Evolutionary conservation across 2,888 invertebrate species (phyloP), one percentile per base, ranked within the genome.

Genomic region (Sabellastarte sp.): DNA sequence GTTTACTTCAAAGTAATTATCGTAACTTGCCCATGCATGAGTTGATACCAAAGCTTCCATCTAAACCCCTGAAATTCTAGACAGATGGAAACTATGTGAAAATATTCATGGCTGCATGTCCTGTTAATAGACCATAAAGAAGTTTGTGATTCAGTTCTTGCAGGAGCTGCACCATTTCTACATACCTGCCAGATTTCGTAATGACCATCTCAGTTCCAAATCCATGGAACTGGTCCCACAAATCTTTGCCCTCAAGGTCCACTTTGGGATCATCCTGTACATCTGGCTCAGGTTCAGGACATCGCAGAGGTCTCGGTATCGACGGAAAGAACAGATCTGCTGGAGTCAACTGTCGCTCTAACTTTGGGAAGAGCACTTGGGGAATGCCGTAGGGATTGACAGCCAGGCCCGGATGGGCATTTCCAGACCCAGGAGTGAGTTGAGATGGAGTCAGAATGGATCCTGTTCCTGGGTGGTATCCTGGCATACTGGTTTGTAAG

Each of bases 191-290:
- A 28, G 84, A 80, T 73, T 86, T 86, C 0, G 86, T 86, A 69
- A 86, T 86, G 68, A 86, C 85, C 86, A 86, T 86, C 71, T 86
- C 86, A 0, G 85, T 86, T 28, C 84, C 84, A 28, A 84, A 75
- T 50, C 80, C 72, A 73, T 85, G 82, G 68, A 86, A 86, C 69
- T 80, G 79, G 50, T 76, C 73, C 86, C 86, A 86, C 31, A 86
- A 75, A 20, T 84, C 83, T 56, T 79, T 74, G 68, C 83, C 82
- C 61, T 85, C 85, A 64, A 86, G 59, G 31, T 96, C 98, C 81
- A 98, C 98, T 87, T 97, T 96, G 69, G 98, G 98, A 86, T 98
- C 96, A 85, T 98, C 97, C 76, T 93, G 91, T 93, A 93, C 80
- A 92, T 93, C 74, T 92, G 88, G 60, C 88, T 88, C 72, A 90